Conservation (phyloP, 2,888 invertebrate species). For the Penaeus monodon region DNA sequence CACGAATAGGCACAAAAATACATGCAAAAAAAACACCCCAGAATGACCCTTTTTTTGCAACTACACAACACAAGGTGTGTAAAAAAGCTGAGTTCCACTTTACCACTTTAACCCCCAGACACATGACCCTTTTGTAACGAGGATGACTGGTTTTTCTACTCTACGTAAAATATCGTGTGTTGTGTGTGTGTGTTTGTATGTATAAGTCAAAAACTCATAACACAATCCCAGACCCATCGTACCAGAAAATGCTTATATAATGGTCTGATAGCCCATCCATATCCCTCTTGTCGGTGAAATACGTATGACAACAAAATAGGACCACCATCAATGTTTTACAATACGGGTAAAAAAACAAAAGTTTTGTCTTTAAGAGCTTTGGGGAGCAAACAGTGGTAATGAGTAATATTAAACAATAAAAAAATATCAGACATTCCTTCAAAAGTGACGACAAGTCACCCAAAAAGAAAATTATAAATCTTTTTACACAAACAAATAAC, state of each 20-base stretch:
- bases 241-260: background rate
- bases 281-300: conserved; percentile 5
- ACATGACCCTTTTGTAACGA: background rate
- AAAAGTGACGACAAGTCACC: background rate
- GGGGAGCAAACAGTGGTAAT: too few species aligned
- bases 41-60: conserved; percentile 16
- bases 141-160: too few species aligned
- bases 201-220: too few species aligned
- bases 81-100: background rate
- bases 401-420: too few species aligned
- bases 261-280: background rate
- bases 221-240: too few species aligned
- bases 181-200: too few species aligned
- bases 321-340: too few species aligned
- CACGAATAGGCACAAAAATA: conserved; percentile 40
- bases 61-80: conserved; percentile 24
- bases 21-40: conserved; percentile 28
- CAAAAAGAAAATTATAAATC: conserved; percentile 4
- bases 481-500: conserved; percentile 1
- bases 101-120: background rate
- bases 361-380: too few species aligned
- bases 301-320: too few species aligned
- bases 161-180: too few species aligned
- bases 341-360: background rate
- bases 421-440: background rate